phyloP scores from a whole-genome alignment of 2,113 vertebrate species.

The Lathamus discolor region DNA sequence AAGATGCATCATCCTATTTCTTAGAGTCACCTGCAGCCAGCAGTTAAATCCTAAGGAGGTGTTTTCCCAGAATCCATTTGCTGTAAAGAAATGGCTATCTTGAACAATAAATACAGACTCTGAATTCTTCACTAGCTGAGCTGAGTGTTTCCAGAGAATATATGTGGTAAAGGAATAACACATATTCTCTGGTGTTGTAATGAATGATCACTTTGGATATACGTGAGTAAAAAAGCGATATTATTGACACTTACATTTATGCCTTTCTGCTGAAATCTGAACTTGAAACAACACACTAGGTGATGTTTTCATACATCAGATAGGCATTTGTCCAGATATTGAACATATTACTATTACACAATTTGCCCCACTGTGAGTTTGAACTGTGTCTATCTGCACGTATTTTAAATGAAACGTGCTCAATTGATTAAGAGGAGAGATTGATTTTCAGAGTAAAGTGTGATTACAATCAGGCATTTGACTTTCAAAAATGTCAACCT shows the following conservation, averaged over 20 bases:
- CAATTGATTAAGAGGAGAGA: background rate
- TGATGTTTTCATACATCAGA: background rate
- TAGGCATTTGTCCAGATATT: background rate
- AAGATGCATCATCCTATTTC: slow-evolving; percentile 3
- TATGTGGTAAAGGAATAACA: background rate
- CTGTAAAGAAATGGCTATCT: background rate
- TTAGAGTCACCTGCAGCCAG: background rate
- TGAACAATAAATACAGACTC: background rate
- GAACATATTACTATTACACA: background rate
- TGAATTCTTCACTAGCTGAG: background rate
- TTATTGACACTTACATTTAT: background rate
- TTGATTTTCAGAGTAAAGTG: background rate
- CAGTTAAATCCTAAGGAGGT: slow-evolving; percentile 17
- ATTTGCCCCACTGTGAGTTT: slow-evolving; percentile 2
- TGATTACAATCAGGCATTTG: background rate
- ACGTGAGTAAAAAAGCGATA: background rate
- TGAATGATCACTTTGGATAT: background rate
- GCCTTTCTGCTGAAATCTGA: background rate
- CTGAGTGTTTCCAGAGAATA: background rate
- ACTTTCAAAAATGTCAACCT: background rate
- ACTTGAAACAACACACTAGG: background rate
- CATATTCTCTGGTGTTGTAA: background rate
- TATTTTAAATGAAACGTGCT: background rate
- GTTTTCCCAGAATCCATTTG: slow-evolving; percentile 47
- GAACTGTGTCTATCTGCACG: background rate